Base-by-base conservation (phyloP, 2,113 vertebrate genomes). In the Desmodus rotundus region DNA sequence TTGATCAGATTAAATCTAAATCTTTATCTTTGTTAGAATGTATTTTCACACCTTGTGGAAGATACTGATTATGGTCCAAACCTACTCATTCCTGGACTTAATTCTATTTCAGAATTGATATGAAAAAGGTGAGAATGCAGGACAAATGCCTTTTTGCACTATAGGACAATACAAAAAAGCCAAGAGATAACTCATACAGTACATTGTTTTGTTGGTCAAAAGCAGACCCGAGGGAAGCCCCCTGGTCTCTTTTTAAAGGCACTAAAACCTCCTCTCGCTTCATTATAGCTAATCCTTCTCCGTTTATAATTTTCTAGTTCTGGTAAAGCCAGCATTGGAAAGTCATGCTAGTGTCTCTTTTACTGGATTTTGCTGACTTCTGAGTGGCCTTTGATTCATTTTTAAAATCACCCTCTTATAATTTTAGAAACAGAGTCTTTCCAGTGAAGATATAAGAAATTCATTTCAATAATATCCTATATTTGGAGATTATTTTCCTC, bases 351-450 rank as follows among this genome's bases (percentile, higher is more conserved):
- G 22, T 73, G 33, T 87, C 11, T 77, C 26, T 88, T 87, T 89
- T 54, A 90, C 22, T 90, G 3, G 15, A 81, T 72, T 92, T 95
- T 88, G 8, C 8, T 90, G 72, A 76, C 3, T 43, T 81, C 78
- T 87, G 61, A 86, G 80, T 5, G 41, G 10, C 5, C 85, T 93
- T 88, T 47, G 31, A 15, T 68, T 92, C n/a, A 89, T 52, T 87
- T 77, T 94, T 78, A 91, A 56, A 92, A 93, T 41, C 3, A 33
- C 6, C 11, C 20, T 74, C 26, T 78, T 94, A 58, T 31, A 19
- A 41, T 74, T 92, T 95, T 80, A 94, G 58, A 88, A 96, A 86
- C 33, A 76, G 9, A 82, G 52, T 85, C 26, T 85, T 85, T 96
- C 65, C 24, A 72, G 2, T 72, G 56, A 41, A 54, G 56, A 86